A percentile compares a stretch with the other conserved stretches of the same genome.
Evolutionary conservation across 1,140 invertebrate genomes (phyloP).

Genomic region (Dreissena polymorpha): DNA sequence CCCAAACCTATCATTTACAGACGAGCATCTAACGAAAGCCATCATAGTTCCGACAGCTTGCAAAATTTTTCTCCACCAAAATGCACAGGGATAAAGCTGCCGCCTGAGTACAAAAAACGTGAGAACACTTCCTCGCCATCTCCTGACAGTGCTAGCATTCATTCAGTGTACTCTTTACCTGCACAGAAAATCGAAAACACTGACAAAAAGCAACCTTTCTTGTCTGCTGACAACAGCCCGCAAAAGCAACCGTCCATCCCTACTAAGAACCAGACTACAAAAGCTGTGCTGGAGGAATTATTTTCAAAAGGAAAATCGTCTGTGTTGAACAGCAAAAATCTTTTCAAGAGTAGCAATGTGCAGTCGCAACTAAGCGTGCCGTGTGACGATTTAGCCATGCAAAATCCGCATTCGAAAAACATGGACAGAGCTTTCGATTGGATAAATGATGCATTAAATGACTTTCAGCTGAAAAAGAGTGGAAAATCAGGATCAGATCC

Average conservation of each 20-base stretch:
- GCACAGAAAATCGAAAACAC: constrained; percentile 24
- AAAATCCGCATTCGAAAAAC: constrained; percentile 37
- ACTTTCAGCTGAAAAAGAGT: constrained; percentile 65
- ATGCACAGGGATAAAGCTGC: constrained; percentile 47
- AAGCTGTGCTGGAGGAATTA: constrained; percentile 47
- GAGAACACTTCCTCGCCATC: constrained; percentile 16
- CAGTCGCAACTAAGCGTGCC: neutral
- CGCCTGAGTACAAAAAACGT: constrained; percentile 52
- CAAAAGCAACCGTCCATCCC: constrained; percentile 37
- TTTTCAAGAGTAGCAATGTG: constrained; percentile 35
- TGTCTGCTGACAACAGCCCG: constrained; percentile 27
- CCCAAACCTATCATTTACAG: constrained; percentile 58
- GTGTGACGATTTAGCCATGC: no score
- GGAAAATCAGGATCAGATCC: constrained; percentile 52
- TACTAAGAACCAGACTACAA: constrained; percentile 44
- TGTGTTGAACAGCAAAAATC: constrained; percentile 32
- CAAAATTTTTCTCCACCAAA: constrained; percentile 52
- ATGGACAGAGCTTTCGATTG: constrained; percentile 78
- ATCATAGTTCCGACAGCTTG: constrained; percentile 47
- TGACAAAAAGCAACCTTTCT: constrained; percentile 27
- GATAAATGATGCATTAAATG: constrained; percentile 76
- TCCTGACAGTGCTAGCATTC: constrained; percentile 32
- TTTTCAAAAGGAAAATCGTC: constrained; percentile 35
- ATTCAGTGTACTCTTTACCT: constrained; percentile 30
- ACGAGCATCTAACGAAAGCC: constrained; percentile 55